Conservation (phyloP, 30 jellyfish, hydroid and myxozoan species). For the Turritopsis dohrnii region DNA sequence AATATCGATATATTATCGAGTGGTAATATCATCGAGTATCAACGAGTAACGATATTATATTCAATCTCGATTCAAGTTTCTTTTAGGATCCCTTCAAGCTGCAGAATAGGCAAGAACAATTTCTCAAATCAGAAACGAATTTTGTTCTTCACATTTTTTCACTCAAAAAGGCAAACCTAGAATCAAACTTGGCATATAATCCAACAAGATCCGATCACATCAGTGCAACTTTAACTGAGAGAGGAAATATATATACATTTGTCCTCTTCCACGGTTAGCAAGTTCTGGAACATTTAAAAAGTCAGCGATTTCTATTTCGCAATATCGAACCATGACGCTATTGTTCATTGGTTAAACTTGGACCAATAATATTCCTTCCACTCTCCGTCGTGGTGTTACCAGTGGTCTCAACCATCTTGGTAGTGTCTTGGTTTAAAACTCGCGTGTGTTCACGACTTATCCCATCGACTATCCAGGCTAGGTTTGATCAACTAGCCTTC, state of each 20-base stretch:
- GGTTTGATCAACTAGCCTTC: constrained; percentile 31
- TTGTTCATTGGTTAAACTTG: constrained; percentile 18
- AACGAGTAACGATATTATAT: neutral
- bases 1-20: neutral
- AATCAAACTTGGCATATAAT: neutral
- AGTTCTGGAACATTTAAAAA: constrained; percentile 6
- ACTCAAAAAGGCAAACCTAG: constrained; percentile 5
- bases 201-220: neutral
- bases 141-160: too few relatives aligned
- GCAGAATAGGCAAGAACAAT: neutral
- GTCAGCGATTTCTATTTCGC: neutral
- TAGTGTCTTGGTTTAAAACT: neutral
- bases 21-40: too few relatives aligned
- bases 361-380: neutral
- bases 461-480: neutral
- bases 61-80: neutral
- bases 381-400: neutral
- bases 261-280: neutral
- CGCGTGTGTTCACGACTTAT: neutral
- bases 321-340: neutral
- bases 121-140: too few relatives aligned
- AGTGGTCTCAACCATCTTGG: constrained; percentile 30
- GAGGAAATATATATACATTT: neutral
- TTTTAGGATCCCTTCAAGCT: neutral
- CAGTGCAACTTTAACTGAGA: neutral